Percentiles rank a stretch among this genome's conserved stretches.
Evolutionary conservation across 35 echinoderm and acorn worm species (phyloP).

Genomic region (Diadema setosum): DNA sequence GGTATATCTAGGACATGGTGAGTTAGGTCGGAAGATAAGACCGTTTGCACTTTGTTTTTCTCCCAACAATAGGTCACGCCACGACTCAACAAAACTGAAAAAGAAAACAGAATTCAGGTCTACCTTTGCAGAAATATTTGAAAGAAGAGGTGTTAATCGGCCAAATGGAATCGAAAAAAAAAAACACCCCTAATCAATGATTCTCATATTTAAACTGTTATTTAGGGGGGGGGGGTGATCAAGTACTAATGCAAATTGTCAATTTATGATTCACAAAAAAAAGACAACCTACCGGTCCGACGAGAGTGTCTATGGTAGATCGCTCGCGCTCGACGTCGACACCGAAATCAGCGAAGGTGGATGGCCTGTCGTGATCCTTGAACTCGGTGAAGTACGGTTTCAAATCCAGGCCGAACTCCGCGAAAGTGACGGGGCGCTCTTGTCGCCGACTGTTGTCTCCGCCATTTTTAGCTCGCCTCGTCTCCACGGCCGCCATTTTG

Average conservation of each 20-base stretch:
- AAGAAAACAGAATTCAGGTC: too few species aligned
- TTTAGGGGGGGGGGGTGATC: too few species aligned
- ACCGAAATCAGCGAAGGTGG: conserved; percentile 72
- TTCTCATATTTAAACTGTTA: too few species aligned
- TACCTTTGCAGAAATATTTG: too few species aligned
- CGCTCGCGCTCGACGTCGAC: conserved; percentile 75
- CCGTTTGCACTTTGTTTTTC: too few species aligned
- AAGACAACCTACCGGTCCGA: conserved; percentile 49
- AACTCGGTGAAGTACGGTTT: conserved; percentile 83
- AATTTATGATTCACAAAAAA: background rate
- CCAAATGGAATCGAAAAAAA: too few species aligned
- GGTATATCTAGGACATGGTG: too few species aligned
- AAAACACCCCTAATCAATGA: too few species aligned
- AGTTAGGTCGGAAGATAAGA: too few species aligned
- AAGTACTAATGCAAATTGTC: background rate
- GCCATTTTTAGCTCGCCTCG: background rate
- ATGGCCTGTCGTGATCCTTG: conserved; percentile 66
- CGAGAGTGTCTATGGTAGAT: conserved; percentile 49
- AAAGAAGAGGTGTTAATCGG: too few species aligned
- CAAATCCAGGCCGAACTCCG: conserved; percentile 72
- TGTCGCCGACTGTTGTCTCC: background rate
- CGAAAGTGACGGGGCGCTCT: conserved; percentile 73
- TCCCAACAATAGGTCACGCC: too few species aligned
- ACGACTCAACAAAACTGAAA: too few species aligned
- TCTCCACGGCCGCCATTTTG: conserved; percentile 23